Conservation (phyloP, 2,888 invertebrate species). For the Amphipyra berbera region DNA sequence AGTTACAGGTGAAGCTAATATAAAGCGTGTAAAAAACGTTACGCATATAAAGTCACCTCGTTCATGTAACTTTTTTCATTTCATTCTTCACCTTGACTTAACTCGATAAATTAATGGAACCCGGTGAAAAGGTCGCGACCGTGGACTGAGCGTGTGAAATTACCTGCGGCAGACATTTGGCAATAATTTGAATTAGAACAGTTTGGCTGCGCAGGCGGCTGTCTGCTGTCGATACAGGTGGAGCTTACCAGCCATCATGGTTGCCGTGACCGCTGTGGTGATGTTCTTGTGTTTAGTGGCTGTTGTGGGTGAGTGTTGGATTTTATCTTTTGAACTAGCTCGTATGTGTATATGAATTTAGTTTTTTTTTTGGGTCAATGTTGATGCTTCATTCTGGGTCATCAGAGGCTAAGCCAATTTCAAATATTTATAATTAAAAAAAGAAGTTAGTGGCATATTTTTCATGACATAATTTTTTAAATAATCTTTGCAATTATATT, state of each 20-base stretch:
- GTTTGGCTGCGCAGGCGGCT: slow-evolving; percentile 53
- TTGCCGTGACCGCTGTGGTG: slow-evolving; percentile 56
- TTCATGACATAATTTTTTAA: no score
- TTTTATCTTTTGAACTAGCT: background rate
- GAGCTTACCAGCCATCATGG: slow-evolving; percentile 55
- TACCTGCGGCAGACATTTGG: slow-evolving; percentile 70
- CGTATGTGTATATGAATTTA: background rate
- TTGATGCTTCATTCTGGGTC: no score
- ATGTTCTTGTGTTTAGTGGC: slow-evolving; percentile 54
- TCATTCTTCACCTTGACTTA: slow-evolving; percentile 50
- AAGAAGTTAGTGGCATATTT: no score
- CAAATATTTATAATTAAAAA: no score
- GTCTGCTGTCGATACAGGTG: slow-evolving; percentile 57
- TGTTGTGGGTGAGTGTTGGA: slow-evolving; percentile 50
- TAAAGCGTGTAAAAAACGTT: background rate
- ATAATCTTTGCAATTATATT: no score
- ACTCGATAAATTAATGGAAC: slow-evolving; percentile 43
- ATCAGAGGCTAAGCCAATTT: no score
- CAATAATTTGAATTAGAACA: slow-evolving; percentile 72
- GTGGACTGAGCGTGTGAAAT: slow-evolving; percentile 81
- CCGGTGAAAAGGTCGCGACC: slow-evolving; percentile 77
- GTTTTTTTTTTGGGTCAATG: no score
- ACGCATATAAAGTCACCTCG: slow-evolving; percentile 33
- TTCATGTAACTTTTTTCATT: slow-evolving; percentile 25
- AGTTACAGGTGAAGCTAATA: no score